Percentiles rank a stretch among this genome's conserved stretches.
phyloP scores from a whole-genome alignment of 2,888 invertebrate species.

The Platycheirus albimanus region DNA sequence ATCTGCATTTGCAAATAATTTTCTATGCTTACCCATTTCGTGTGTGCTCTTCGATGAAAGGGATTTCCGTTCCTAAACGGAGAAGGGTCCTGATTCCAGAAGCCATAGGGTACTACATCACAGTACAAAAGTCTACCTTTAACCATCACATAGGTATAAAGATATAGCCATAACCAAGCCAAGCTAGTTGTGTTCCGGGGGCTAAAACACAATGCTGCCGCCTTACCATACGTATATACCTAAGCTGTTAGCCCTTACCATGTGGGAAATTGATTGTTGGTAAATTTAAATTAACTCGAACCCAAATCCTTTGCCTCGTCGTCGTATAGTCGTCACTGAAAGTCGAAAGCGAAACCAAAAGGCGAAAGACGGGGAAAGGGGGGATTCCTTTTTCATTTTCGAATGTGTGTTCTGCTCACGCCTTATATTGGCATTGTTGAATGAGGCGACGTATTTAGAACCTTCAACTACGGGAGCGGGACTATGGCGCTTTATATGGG shows the following conservation, averaged over 20 bases:
- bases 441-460: slow-evolving; percentile 55
- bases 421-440: slow-evolving; percentile 73
- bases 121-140: slow-evolving; percentile 18
- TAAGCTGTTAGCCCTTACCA: slow-evolving; percentile 40
- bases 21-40: slow-evolving; percentile 54
- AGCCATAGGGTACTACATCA: slow-evolving; percentile 24
- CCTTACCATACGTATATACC: slow-evolving; percentile 1
- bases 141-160: too few relatives aligned
- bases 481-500: slow-evolving; percentile 72
- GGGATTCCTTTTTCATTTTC: slow-evolving; percentile 39
- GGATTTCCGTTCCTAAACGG: slow-evolving; percentile 68
- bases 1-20: slow-evolving; percentile 67
- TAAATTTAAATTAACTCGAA: slow-evolving; percentile 74
- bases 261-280: slow-evolving; percentile 74
- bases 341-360: too few relatives aligned
- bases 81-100: slow-evolving; percentile 51
- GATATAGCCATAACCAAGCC: not conserved
- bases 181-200: not conserved
- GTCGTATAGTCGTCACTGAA: not conserved
- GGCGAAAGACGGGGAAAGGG: not conserved
- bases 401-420: slow-evolving; percentile 60
- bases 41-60: slow-evolving; percentile 64
- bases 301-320: slow-evolving; percentile 33
- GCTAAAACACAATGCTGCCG: slow-evolving; percentile 5
- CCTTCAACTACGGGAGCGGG: slow-evolving; percentile 12